phyloP scores from a whole-genome alignment of 2,113 vertebrate species.

The Riparia riparia region DNA sequence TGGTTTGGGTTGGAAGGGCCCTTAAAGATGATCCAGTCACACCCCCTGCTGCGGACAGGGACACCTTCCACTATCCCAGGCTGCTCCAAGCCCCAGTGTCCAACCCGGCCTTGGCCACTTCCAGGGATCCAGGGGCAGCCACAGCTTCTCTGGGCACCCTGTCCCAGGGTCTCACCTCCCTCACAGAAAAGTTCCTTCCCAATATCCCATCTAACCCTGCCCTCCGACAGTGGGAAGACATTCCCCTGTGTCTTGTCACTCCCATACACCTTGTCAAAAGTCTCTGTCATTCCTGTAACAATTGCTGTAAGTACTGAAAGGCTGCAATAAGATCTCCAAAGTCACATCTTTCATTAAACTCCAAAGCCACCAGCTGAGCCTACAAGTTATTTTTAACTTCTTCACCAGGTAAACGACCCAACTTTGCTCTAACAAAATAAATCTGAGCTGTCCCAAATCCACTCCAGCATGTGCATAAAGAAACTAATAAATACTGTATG shows the following conservation, averaged over 20 bases:
- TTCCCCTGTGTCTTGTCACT: background rate
- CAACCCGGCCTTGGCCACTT: fast-evolving
- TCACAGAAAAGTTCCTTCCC: background rate
- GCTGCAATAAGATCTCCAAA: background rate
- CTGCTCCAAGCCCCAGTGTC: fast-evolving
- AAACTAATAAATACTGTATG: background rate
- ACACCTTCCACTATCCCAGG: fast-evolving
- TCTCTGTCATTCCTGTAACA: background rate
- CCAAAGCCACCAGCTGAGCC: background rate
- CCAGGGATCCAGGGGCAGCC: background rate
- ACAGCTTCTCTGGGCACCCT: background rate
- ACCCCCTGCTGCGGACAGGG: fast-evolving
- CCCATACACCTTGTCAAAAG: background rate
- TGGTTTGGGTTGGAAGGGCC: background rate
- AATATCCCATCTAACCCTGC: background rate
- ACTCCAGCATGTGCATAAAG: background rate
- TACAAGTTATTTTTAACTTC: background rate
- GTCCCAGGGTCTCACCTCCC: fast-evolving
- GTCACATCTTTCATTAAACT: background rate
- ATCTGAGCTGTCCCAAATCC: background rate
- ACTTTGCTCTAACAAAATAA: background rate
- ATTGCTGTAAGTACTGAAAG: background rate
- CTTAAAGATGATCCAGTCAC: fast-evolving
- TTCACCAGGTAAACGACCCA: background rate
- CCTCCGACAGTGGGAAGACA: background rate